Evolutionary conservation across 2,797 vertebrate species (phyloP).

Genomic region (Glyptemys insculpta): DNA sequence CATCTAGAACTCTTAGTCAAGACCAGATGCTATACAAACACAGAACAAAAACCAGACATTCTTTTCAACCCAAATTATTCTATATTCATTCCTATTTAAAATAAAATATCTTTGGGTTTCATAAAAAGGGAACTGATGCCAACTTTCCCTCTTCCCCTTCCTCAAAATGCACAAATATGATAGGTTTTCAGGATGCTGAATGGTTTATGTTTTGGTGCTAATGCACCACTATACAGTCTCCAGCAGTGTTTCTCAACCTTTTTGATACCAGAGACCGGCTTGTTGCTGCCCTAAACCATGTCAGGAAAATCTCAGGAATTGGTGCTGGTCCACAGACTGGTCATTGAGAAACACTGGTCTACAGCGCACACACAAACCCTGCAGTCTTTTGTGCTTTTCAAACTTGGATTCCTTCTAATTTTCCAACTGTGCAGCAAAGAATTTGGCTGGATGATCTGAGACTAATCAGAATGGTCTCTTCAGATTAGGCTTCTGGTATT

Average conservation of each 20-base stretch:
- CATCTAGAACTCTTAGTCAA: too few relatives aligned
- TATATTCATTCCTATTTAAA: background rate
- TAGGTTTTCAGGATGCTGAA: background rate
- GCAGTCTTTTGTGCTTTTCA: conserved; percentile 41
- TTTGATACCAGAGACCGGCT: too few relatives aligned
- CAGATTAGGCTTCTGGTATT: conserved; percentile 35
- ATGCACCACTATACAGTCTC: conserved; percentile 32
- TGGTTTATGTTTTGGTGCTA: conserved; percentile 33
- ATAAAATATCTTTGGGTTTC: background rate
- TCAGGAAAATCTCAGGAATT: too few relatives aligned
- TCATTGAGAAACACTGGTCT: too few relatives aligned
- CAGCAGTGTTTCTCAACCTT: too few relatives aligned
- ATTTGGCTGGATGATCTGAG: conserved; percentile 1
- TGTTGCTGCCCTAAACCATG: too few relatives aligned
- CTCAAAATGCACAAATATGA: background rate
- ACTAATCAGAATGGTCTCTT: conserved; percentile 27
- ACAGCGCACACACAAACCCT: conserved; percentile 27
- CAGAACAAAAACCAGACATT: background rate
- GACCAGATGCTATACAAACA: too few relatives aligned
- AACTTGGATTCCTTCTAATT: conserved; percentile 42
- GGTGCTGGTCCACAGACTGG: too few relatives aligned
- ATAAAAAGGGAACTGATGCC: background rate
- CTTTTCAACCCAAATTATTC: background rate
- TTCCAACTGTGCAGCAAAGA: conserved; percentile 42
- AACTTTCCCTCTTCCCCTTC: background rate